A percentile compares a stretch with the other conserved stretches of the same genome.
phyloP scores from a whole-genome alignment of 2,797 vertebrate genomes.

The Serranus cabrilla region DNA sequence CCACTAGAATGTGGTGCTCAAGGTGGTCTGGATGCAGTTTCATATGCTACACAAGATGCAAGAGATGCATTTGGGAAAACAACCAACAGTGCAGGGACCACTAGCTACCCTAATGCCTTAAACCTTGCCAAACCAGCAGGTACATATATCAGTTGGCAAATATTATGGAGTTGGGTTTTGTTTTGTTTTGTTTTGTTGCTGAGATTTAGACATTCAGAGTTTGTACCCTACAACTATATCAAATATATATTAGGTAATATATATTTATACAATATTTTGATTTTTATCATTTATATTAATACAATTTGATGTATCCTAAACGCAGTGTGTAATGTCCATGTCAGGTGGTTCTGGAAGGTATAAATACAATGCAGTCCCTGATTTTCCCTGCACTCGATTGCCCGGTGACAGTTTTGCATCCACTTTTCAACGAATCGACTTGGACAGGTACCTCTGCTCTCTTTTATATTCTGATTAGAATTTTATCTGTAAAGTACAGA shows the following conservation, averaged over 20 bases:
- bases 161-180: neutral
- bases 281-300: no score
- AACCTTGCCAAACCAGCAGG: conserved; percentile 55
- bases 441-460: conserved; percentile 88
- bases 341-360: conserved; percentile 40
- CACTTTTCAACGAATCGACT: conserved; percentile 88
- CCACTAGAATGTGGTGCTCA: conserved; percentile 60
- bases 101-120: conserved; percentile 38
- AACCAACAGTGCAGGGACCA: conserved; percentile 62
- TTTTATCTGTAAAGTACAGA: neutral
- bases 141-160: conserved; percentile 39
- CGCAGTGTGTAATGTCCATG: conserved; percentile 25
- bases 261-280: no score
- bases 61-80: conserved; percentile 78
- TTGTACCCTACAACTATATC: neutral
- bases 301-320: neutral
- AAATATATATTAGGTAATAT: no score
- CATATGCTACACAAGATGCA: conserved; percentile 68
- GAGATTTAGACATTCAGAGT: neutral
- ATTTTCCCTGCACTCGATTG: conserved; percentile 82
- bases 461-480: neutral
- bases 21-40: conserved; percentile 60
- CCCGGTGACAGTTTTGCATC: conserved; percentile 85
- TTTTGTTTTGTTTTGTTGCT: no score
- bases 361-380: conserved; percentile 46